A percentile compares a stretch with the other conserved stretches of the same genome.
Conservation (phyloP, 1,140 invertebrate genomes). For the Papilio glaucus region DNA sequence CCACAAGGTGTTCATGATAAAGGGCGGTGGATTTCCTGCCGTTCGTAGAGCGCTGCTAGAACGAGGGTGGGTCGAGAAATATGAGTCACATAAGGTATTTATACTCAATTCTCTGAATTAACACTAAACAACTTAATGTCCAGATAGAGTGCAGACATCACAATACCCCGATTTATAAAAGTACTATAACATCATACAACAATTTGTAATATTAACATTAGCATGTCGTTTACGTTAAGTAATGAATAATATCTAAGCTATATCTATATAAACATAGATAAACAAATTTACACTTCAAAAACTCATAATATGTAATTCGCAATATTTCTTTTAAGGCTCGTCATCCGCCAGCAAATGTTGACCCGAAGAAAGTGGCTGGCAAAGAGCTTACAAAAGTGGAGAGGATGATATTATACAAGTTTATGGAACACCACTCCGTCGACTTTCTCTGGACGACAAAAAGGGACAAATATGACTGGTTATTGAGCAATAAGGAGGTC, state of each 20-base stretch:
- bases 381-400: conserved; percentile 77
- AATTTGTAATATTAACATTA: no score
- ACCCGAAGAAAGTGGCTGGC: conserved; percentile 75
- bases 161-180: no score
- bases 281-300: no score
- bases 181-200: no score
- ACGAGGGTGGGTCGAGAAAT: conserved; percentile 87
- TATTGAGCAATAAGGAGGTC: conserved; percentile 81
- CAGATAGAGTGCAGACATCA: conserved; percentile 12
- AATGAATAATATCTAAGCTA: no score
- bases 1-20: conserved; percentile 81
- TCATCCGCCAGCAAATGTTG: conserved; percentile 80
- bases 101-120: no score
- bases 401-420: conserved; percentile 86
- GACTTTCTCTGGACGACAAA: conserved; percentile 95
- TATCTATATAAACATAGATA: no score
- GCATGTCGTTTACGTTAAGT: no score
- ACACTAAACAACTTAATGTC: neutral
- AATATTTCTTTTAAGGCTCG: conserved; percentile 60
- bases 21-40: conserved; percentile 82
- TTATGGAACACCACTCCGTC: conserved; percentile 88
- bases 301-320: conserved; percentile 12
- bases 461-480: conserved; percentile 89
- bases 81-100: conserved; percentile 82
- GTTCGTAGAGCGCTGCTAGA: conserved; percentile 83